Evolutionary conservation across 2,888 invertebrate species (phyloP).

Genomic region (Epinotia nisella): DNA sequence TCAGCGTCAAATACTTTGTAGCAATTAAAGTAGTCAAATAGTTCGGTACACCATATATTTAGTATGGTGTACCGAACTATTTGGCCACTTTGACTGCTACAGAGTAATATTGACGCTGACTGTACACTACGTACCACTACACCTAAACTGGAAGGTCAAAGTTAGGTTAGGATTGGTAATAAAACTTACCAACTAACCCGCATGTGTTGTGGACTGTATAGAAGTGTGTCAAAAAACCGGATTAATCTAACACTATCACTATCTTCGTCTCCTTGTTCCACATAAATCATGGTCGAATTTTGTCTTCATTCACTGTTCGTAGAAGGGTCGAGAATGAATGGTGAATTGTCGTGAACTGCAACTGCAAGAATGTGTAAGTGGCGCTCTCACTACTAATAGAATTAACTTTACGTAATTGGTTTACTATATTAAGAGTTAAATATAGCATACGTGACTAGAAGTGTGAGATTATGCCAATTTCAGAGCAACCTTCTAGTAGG

Average conservation of each 20-base stretch:
- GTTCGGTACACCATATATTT: too few relatives aligned
- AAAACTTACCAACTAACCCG: constrained; percentile 62
- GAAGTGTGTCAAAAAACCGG: constrained; percentile 48
- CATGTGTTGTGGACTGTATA: constrained; percentile 51
- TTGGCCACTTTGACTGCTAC: too few relatives aligned
- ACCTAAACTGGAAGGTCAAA: background rate
- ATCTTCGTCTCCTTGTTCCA: constrained; percentile 53
- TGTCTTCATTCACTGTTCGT: background rate
- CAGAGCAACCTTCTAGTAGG: background rate
- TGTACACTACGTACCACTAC: background rate
- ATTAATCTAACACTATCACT: constrained; percentile 58
- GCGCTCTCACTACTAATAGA: constrained; percentile 63
- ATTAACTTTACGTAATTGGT: constrained; percentile 72
- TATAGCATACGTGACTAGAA: constrained; percentile 34
- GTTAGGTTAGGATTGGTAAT: background rate
- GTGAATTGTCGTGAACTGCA: constrained; percentile 15
- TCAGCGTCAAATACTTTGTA: too few relatives aligned
- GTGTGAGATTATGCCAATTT: constrained; percentile 26
- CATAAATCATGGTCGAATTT: constrained; percentile 7
- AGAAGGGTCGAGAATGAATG: constrained; percentile 5
- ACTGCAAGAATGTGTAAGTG: constrained; percentile 53
- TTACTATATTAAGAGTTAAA: constrained; percentile 54
- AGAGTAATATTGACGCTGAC: too few relatives aligned
- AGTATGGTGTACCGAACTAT: too few relatives aligned
- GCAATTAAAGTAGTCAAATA: too few relatives aligned